Base-by-base conservation (phyloP, 2,888 invertebrate genomes). In the Nymphalis urticae region DNA sequence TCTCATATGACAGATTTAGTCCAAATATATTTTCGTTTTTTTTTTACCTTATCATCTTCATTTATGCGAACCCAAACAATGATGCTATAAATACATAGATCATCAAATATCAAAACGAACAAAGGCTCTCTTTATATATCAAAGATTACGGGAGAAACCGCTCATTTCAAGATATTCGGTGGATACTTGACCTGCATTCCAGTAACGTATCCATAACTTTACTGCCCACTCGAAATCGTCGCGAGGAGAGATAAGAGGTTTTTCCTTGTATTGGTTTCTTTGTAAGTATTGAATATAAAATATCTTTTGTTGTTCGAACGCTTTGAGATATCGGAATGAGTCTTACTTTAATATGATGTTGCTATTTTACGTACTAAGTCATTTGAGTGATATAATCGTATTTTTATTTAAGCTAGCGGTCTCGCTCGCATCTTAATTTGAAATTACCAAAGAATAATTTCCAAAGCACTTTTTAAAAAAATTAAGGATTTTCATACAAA, bases 221-320 rank as follows among this genome's bases (percentile, higher is more conserved):
- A 59, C 66, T 54, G 65, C 62, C 56, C 67, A 53, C 66, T 67
- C 67, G 63, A 58, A 62, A 62, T 71, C 68, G 61, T 71, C 71
- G 62, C 66, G 75, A 79, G 79, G 79, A 64, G 21, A 27, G 79
- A 77, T 80, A 80, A 80, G 79, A 78, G 76, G 75, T 72, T 74
- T 78, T 75, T 75, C 73, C 75, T 76, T 76, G 77, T 80, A 80
- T 81, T 77, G 81, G 76, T 76, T 74, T 76, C 77, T 78, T 79
- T 76, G 79, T 76, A 77, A 75, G 79, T 79, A 79, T 78, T 79
- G 80, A 81, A 79, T 80, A 78, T 75, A 77, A 76, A 80, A 82
- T 81, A 80, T 79, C 77, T 75, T 79, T 77, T 16, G 50, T 62
- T 59, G 62, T 47, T 27, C 19, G 27, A n/a, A 10, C 48, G 24